phyloP scores from a whole-genome alignment of 2,888 invertebrate genomes.

The Scaptodrosophila latifasciaeformis region DNA sequence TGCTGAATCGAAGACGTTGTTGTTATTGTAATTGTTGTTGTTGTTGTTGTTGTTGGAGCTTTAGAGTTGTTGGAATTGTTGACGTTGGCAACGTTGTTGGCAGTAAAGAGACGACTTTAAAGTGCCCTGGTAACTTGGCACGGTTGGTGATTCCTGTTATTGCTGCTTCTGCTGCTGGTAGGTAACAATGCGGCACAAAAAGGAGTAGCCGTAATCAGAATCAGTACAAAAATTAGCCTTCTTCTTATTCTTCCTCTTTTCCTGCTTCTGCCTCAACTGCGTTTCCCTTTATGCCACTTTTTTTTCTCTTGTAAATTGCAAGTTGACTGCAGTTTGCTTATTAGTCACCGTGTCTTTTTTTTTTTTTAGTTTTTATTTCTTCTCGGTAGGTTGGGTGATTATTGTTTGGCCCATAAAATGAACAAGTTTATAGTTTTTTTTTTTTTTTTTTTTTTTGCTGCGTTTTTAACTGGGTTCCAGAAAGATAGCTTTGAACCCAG shows the following conservation, averaged over 20 bases:
- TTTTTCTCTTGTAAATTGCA: no score
- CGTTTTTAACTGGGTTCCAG: not conserved
- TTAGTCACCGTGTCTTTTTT: not conserved
- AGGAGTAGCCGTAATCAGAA: conserved; percentile 3
- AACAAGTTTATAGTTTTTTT: not conserved
- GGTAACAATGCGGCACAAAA: no score
- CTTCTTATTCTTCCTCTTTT: not conserved
- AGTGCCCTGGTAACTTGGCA: no score
- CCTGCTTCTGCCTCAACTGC: not conserved
- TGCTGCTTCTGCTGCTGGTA: no score
- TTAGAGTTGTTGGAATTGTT: not conserved
- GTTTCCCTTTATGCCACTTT: no score
- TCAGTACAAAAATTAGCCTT: not conserved
- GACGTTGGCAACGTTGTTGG: not conserved
- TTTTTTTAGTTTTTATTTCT: no score
- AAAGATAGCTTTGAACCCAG: conserved; percentile 8
- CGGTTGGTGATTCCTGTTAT: no score
- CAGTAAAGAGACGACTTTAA: no score
- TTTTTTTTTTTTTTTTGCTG: not conserved
- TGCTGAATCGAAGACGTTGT: not conserved
- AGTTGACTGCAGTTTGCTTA: conserved; percentile 7
- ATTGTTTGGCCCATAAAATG: conserved; percentile 1
- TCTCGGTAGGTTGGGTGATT: not conserved
- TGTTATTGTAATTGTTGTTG: not conserved
- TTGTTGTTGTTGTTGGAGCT: no score